phyloP scores from a whole-genome alignment of 2,797 vertebrate genomes.

The Merluccius polli region DNA sequence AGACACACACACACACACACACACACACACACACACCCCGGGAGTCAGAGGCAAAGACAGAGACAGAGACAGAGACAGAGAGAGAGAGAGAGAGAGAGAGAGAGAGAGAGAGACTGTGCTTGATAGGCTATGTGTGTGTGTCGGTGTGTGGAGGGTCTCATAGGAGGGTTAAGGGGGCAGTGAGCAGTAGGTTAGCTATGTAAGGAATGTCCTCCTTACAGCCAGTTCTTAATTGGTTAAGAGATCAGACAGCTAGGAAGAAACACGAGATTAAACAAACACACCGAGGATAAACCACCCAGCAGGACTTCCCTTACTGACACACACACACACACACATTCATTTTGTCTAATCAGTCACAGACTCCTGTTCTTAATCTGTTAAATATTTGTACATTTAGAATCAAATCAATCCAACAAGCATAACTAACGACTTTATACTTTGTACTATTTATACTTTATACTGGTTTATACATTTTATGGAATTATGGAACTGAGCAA shows the following conservation, averaged over 20 bases:
- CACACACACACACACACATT: slow-evolving; percentile 4
- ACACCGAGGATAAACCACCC: slow-evolving; percentile 50
- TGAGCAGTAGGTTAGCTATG: slow-evolving; percentile 62
- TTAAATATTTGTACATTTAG: neutral
- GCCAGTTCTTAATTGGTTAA: slow-evolving; percentile 57
- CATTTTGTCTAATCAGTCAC: neutral
- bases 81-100: no score
- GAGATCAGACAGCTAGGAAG: slow-evolving; percentile 59
- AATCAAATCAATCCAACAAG: neutral
- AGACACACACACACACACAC: neutral
- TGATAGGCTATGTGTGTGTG: neutral
- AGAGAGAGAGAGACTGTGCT: no score
- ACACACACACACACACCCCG: neutral
- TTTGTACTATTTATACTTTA: no score
- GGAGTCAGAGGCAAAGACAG: no score
- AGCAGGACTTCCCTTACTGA: slow-evolving; percentile 17
- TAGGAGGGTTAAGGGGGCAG: slow-evolving; percentile 31
- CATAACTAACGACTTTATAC: neutral
- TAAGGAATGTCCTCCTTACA: slow-evolving; percentile 63
- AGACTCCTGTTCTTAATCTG: neutral
- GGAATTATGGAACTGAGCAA: neutral
- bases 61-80: no score
- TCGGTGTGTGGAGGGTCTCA: neutral
- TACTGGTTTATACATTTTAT: no score
- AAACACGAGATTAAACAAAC: slow-evolving; percentile 60